phyloP scores from a whole-genome alignment of 1,140 invertebrate genomes.

The Euwallacea fornicatus region DNA sequence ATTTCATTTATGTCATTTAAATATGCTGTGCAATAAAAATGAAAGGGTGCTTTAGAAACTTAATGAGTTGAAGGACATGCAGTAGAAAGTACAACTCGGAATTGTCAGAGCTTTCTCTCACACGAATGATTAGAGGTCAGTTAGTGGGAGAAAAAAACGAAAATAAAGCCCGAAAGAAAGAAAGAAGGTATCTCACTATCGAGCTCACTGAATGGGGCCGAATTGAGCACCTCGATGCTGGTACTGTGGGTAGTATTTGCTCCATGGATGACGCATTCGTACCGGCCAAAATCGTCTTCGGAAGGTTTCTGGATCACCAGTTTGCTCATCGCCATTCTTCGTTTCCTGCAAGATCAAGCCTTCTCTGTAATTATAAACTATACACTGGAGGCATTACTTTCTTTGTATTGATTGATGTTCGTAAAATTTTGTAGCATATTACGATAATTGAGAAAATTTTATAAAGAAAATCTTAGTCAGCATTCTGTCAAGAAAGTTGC shows the following conservation, averaged over 20 bases:
- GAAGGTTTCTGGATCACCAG: constrained; percentile 42
- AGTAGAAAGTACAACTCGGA: no score
- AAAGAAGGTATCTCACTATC: constrained; percentile 23
- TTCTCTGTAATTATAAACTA: constrained; percentile 39
- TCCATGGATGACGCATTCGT: constrained; percentile 44
- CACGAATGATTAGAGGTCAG: no score
- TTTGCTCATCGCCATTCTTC: constrained; percentile 36
- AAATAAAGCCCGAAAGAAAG: constrained; percentile 30
- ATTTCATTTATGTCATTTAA: neutral
- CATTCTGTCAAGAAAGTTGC: no score
- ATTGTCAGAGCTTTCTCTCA: no score
- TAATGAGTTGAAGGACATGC: no score
- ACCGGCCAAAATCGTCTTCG: constrained; percentile 41
- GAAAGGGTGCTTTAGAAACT: no score
- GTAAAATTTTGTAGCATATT: no score
- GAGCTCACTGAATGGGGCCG: constrained; percentile 26
- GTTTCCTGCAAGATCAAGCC: constrained; percentile 44
- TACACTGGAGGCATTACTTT: constrained; percentile 14
- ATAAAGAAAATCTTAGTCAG: no score
- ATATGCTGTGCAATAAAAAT: no score
- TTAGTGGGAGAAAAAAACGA: constrained; percentile 28
- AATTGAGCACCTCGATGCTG: neutral
- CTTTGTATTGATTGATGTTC: neutral
- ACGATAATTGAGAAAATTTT: no score
- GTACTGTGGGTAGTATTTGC: constrained; percentile 26